Evolutionary conservation across 2,797 vertebrate genomes (phyloP).

Genomic region (Uromys caudimaculatus): DNA sequence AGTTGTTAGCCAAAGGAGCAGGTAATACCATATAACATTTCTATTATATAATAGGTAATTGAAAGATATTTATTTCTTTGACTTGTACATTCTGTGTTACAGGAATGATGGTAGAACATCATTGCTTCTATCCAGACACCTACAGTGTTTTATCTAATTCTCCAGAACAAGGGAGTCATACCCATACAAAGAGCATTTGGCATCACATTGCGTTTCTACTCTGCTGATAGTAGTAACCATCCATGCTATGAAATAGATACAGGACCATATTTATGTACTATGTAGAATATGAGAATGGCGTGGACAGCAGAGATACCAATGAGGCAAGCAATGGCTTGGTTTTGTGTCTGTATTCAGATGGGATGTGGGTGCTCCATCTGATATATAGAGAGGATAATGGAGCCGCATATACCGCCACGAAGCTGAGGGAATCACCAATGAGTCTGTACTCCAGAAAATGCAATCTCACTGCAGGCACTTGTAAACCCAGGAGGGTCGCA

Average conservation of each 20-base stretch:
- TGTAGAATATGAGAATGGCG: slow-evolving; percentile 2
- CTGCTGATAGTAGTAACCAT: neutral
- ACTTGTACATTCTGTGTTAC: neutral
- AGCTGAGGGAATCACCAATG: slow-evolving; percentile 32
- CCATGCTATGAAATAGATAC: slow-evolving; percentile 17
- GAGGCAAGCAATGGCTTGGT: neutral
- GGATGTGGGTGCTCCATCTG: neutral
- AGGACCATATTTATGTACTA: neutral
- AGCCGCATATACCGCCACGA: neutral
- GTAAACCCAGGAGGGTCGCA: slow-evolving; percentile 1
- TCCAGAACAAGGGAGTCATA: neutral
- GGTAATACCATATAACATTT: neutral
- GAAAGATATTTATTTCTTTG: neutral
- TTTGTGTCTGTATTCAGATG: neutral
- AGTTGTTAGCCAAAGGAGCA: neutral
- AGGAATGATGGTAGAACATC: neutral
- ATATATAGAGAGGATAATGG: neutral
- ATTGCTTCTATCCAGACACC: neutral
- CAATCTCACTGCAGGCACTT: slow-evolving; percentile 29
- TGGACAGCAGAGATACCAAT: neutral
- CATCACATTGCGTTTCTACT: neutral
- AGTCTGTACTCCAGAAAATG: slow-evolving; percentile 10
- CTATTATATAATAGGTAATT: neutral
- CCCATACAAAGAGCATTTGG: neutral
- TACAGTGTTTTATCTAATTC: neutral